Percentiles rank a stretch among this genome's conserved stretches.
Evolutionary conservation across 1,140 invertebrate species (phyloP).

Genomic region (Probaryconus sp.): DNA sequence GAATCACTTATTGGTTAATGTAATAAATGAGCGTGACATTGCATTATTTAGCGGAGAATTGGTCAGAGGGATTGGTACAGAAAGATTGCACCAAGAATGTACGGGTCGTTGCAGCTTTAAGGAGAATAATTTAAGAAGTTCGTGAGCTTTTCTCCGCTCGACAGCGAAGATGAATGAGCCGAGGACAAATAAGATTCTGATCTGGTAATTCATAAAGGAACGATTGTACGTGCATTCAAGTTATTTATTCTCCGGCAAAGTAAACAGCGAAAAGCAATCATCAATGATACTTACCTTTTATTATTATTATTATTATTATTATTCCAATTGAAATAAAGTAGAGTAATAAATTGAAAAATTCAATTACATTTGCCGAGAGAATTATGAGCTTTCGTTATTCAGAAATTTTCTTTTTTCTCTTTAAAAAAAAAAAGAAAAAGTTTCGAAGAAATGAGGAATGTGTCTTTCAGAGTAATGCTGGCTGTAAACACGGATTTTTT

Average conservation of each 20-base stretch:
- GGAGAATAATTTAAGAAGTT: constrained; percentile 42
- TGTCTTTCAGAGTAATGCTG: not conserved
- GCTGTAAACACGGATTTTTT: not conserved
- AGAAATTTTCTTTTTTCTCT: constrained; percentile 1
- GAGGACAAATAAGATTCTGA: constrained; percentile 38
- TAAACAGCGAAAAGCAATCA: constrained; percentile 13
- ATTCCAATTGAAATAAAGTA: too few relatives aligned
- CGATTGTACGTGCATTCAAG: constrained; percentile 10
- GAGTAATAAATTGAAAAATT: constrained; percentile 7
- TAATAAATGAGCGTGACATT: constrained; percentile 52
- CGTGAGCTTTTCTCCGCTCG: constrained; percentile 9
- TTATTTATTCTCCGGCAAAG: constrained; percentile 21
- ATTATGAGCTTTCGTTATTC: constrained; percentile 1
- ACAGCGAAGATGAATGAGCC: constrained; percentile 31
- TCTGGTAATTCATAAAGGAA: constrained; percentile 38
- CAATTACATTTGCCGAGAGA: constrained; percentile 4
- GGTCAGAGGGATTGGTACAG: constrained; percentile 19
- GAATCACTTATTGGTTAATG: constrained; percentile 18
- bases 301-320: too few relatives aligned
- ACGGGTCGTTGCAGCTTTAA: constrained; percentile 4
- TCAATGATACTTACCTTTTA: not conserved
- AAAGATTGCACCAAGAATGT: constrained; percentile 22
- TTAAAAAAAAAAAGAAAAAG: not conserved
- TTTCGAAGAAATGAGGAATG: not conserved
- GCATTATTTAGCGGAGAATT: constrained; percentile 40